These are phyloP conservation scores for Smithornis capensis DNA, from an alignment of 2,113 vertebrate genomes.

Conservation along the genomic window DNA sequence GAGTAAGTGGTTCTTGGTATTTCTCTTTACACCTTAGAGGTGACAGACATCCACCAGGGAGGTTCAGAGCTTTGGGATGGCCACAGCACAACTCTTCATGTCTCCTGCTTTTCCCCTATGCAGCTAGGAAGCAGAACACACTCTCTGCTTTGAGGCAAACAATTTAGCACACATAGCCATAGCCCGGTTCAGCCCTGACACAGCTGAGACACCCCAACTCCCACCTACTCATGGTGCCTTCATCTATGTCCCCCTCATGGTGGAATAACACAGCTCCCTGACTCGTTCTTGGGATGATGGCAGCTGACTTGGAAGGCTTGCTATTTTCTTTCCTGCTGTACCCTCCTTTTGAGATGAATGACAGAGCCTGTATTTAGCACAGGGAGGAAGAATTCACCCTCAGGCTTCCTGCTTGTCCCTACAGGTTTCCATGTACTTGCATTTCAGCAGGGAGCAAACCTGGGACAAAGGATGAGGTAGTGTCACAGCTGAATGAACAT, in stretches of 20 bases:
- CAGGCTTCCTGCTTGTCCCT: background rate
- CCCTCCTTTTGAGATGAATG: background rate
- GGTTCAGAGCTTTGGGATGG: background rate
- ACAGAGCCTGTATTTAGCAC: background rate
- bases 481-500: background rate
- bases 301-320: background rate
- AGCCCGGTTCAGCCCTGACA: background rate
- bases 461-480: background rate
- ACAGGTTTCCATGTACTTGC: background rate
- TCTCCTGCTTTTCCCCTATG: background rate
- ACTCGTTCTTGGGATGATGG: background rate
- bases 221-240: background rate
- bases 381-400: constrained; percentile 1
- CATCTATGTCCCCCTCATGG: background rate
- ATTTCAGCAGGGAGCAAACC: background rate
- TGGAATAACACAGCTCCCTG: background rate
- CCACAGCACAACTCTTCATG: background rate
- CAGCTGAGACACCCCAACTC: background rate
- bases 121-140: background rate
- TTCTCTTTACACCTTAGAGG: background rate
- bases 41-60: background rate
- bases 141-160: background rate
- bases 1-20: background rate
- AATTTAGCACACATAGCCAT: background rate
- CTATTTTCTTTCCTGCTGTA: background rate